phyloP scores from a whole-genome alignment of 2,797 vertebrate genomes.

The Pterois miles region DNA sequence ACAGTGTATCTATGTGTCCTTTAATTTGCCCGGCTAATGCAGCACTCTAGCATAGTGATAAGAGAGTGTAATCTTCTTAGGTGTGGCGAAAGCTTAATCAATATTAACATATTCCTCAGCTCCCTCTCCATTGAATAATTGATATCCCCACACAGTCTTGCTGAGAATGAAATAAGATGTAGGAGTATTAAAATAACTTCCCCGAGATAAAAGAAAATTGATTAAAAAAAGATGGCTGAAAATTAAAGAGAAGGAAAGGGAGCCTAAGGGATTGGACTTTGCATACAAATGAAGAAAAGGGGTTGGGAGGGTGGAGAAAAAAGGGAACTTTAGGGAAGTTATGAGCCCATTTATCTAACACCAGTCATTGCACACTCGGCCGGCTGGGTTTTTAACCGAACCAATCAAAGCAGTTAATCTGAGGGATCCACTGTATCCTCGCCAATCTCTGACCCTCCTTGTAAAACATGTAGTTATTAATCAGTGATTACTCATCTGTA shows the following conservation, averaged over 20 bases:
- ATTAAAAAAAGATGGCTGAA: constrained; percentile 86
- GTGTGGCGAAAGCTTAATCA: constrained; percentile 84
- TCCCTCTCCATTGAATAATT: constrained; percentile 86
- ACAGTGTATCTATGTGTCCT: constrained; percentile 71
- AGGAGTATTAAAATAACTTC: constrained; percentile 87
- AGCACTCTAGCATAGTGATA: constrained; percentile 79
- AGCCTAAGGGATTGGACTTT: constrained; percentile 82
- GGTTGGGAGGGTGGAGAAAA: constrained; percentile 63
- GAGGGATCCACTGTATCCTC: constrained; percentile 64
- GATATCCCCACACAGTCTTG: constrained; percentile 84
- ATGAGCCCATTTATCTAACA: constrained; percentile 82
- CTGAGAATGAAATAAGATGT: constrained; percentile 87
- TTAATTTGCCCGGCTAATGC: constrained; percentile 79
- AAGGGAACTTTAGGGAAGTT: constrained; percentile 79
- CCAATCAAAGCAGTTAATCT: constrained; percentile 80
- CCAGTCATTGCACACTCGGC: constrained; percentile 68
- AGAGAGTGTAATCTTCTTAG: constrained; percentile 85
- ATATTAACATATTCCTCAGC: constrained; percentile 87
- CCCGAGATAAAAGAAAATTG: constrained; percentile 86
- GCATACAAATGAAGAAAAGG: constrained; percentile 82
- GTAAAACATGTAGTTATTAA: constrained; percentile 81
- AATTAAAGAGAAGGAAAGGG: constrained; percentile 82
- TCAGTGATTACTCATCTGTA: constrained; percentile 75
- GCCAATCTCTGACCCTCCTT: constrained; percentile 74
- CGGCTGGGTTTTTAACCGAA: constrained; percentile 73